Conservation (phyloP, 2,888 invertebrate species). For the Barypeithes pellucidus region DNA sequence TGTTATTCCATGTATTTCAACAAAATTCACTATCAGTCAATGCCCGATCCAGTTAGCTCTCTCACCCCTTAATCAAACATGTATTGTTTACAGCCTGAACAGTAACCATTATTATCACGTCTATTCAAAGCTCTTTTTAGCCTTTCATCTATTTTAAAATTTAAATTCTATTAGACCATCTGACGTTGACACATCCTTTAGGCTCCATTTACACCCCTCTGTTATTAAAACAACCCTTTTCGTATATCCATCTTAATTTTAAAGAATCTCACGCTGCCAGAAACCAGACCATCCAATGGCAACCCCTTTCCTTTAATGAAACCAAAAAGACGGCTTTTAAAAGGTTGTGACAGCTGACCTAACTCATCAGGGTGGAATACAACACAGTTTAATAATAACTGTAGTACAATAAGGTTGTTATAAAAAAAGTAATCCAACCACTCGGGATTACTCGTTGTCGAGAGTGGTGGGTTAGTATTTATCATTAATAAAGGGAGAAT, state of each 20-base stretch:
- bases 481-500: too few relatives aligned
- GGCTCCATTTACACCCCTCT: not conserved
- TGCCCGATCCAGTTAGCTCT: too few relatives aligned
- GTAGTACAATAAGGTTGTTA: not conserved
- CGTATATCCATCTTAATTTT: slow-evolving; percentile 28
- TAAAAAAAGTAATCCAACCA: not conserved
- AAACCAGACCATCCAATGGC: slow-evolving; percentile 21
- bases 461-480: too few relatives aligned
- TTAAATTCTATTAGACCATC: not conserved
- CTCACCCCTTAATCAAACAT: too few relatives aligned
- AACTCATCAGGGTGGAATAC: slow-evolving; percentile 15
- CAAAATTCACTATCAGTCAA: too few relatives aligned
- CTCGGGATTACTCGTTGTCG: slow-evolving; percentile 1
- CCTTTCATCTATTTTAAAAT: slow-evolving; percentile 9
- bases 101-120: not conserved
- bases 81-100: too few relatives aligned
- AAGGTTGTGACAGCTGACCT: slow-evolving; percentile 35
- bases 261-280: slow-evolving; percentile 40
- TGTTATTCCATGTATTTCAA: too few relatives aligned
- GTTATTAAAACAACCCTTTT: slow-evolving; percentile 40
- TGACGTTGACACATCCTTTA: slow-evolving; percentile 1
- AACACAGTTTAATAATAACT: slow-evolving; percentile 24
- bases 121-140: not conserved
- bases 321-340: slow-evolving; percentile 26
- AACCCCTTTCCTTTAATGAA: slow-evolving; percentile 13